phyloP scores from a whole-genome alignment of 2,888 invertebrate species.

The Rhagonycha lutea region DNA sequence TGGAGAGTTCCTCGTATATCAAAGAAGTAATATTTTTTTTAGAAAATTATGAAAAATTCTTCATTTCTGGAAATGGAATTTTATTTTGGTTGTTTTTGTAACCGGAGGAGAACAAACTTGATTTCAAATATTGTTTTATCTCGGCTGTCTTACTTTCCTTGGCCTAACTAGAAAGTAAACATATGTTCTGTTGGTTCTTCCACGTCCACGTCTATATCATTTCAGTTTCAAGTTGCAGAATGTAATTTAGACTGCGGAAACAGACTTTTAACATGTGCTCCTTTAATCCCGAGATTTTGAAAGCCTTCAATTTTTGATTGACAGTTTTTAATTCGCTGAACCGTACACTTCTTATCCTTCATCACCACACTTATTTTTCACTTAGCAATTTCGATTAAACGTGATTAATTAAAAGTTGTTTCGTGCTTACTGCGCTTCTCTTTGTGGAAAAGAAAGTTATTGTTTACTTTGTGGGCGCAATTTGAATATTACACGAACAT shows the following conservation, averaged over 20 bases:
- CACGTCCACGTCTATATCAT: conserved; percentile 24
- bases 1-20: neutral
- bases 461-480: neutral
- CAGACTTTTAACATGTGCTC: conserved; percentile 24
- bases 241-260: conserved; percentile 30
- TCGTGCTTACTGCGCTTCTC: neutral
- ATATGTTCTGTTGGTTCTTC: conserved; percentile 24
- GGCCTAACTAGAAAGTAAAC: conserved; percentile 24
- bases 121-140: conserved; percentile 25
- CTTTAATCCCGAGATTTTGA: conserved; percentile 20
- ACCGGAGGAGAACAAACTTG: conserved; percentile 18
- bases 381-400: neutral
- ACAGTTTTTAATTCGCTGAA: conserved; percentile 13
- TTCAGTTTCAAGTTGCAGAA: conserved; percentile 26
- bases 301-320: neutral
- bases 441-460: neutral
- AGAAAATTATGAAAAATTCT: neutral
- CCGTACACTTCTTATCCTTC: neutral
- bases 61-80: neutral
- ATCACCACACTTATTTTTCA: neutral
- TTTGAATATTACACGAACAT: neutral
- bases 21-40: neutral
- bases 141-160: conserved; percentile 10
- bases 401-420: neutral
- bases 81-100: conserved; percentile 18